A percentile compares a stretch with the other conserved stretches of the same genome.
Conservation (phyloP, 2,888 invertebrate genomes). For the Scaptomyza cyrtandrae region DNA sequence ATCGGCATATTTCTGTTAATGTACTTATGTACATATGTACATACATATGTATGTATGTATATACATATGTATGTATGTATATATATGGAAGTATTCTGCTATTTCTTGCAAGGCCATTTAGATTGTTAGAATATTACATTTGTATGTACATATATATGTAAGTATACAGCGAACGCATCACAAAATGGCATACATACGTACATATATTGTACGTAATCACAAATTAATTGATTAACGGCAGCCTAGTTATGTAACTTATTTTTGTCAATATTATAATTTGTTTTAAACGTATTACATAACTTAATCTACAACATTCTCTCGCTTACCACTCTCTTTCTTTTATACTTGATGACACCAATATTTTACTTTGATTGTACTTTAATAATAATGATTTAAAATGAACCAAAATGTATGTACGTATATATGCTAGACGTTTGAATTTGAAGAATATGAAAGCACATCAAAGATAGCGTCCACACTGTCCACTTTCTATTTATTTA, state of each 20-base stretch:
- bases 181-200: not conserved
- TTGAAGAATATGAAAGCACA: constrained; percentile 66
- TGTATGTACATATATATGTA: not conserved
- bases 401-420: constrained; percentile 27
- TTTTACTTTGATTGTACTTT: constrained; percentile 44
- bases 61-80: not conserved
- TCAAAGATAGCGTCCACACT: constrained; percentile 67
- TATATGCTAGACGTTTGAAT: constrained; percentile 33
- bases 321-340: constrained; percentile 27
- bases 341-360: constrained; percentile 27
- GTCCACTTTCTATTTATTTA: constrained; percentile 59
- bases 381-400: constrained; percentile 60
- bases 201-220: not conserved
- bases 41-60: not conserved
- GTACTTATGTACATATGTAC: not conserved
- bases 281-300: not conserved
- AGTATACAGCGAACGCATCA: not conserved
- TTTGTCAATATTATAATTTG: not conserved
- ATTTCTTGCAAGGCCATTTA: too few relatives aligned
- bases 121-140: too few relatives aligned
- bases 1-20: not conserved
- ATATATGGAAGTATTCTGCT: too few relatives aligned
- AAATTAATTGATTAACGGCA: not conserved
- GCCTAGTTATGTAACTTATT: constrained; percentile 12
- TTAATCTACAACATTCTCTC: not conserved